These are phyloP conservation scores for Lycodopsis pacificus DNA, from an alignment of 2,797 vertebrate genomes.

Conservation along the genomic window DNA sequence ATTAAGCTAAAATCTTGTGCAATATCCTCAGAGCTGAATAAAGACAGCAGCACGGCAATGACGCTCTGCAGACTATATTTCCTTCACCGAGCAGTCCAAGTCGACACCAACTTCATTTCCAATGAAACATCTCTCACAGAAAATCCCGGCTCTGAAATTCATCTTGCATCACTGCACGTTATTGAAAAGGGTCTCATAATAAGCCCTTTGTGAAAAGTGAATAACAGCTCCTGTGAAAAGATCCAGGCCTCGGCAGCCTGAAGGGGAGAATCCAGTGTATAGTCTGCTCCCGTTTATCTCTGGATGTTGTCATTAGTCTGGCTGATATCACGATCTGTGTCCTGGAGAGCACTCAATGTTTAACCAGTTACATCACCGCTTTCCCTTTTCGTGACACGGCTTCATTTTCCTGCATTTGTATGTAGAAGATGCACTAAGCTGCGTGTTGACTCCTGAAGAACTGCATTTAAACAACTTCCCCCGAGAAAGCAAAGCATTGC, in stretches of 20 bases:
- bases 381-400: slow-evolving; percentile 7
- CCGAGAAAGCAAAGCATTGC: slow-evolving; percentile 17
- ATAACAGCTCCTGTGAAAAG: slow-evolving; percentile 32
- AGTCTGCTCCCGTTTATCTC: slow-evolving; percentile 45
- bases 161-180: slow-evolving; percentile 7
- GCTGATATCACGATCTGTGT: slow-evolving; percentile 42
- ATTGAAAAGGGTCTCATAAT: slow-evolving; percentile 39
- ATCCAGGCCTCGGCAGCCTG: slow-evolving; percentile 8
- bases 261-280: slow-evolving; percentile 41
- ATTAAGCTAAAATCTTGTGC: slow-evolving; percentile 68
- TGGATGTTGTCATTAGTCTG: slow-evolving; percentile 51
- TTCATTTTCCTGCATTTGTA: background rate
- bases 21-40: slow-evolving; percentile 30
- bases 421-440: background rate
- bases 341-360: slow-evolving; percentile 31
- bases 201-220: slow-evolving; percentile 42
- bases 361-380: slow-evolving; percentile 21
- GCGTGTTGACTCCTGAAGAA: background rate
- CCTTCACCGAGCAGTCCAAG: slow-evolving; percentile 3
- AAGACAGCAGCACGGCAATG: slow-evolving; percentile 21
- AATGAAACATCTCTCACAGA: background rate
- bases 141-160: background rate
- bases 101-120: slow-evolving; percentile 18
- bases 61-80: slow-evolving; percentile 13
- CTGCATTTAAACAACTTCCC: slow-evolving; percentile 20